Evolutionary conservation across 2,113 vertebrate species (phyloP).

Genomic region (Collichthys lucidus): DNA sequence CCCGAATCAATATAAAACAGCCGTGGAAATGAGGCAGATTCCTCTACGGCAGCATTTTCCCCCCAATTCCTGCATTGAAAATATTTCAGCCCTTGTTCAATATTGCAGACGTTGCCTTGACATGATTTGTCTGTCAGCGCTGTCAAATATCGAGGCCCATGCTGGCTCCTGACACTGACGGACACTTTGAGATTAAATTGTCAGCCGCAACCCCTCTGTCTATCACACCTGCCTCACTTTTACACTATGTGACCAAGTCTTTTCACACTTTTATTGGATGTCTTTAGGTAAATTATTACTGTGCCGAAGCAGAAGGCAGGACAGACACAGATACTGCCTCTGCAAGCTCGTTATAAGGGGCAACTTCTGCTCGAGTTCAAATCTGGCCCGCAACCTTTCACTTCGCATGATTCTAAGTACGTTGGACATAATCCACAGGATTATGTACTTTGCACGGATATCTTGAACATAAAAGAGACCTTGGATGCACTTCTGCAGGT

Average conservation of each 20-base stretch:
- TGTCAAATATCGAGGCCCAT: constrained; percentile 53
- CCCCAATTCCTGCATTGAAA: constrained; percentile 16
- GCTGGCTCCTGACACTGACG: constrained; percentile 56
- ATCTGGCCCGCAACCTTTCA: constrained; percentile 14
- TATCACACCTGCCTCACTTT: constrained; percentile 20
- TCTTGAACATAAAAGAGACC: neutral
- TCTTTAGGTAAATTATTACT: constrained; percentile 50
- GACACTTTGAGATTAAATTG: constrained; percentile 65
- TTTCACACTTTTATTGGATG: neutral
- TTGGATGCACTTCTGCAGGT: neutral
- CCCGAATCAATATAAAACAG: constrained; percentile 43
- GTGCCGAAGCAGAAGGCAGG: neutral
- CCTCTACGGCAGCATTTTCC: constrained; percentile 46
- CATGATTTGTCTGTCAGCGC: constrained; percentile 69
- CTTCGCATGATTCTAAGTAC: constrained; percentile 8
- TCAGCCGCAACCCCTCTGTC: constrained; percentile 48
- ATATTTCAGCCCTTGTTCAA: constrained; percentile 54
- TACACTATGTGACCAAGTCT: neutral
- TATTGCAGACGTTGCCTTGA: constrained; percentile 55
- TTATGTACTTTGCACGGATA: constrained; percentile 4
- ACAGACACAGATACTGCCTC: neutral
- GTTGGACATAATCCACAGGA: constrained; percentile 27
- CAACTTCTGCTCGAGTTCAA: constrained; percentile 10
- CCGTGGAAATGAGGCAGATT: constrained; percentile 33
- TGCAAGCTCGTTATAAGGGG: neutral